Base-by-base conservation (phyloP, 2,797 vertebrate species). In the Fundulus diaphanus region DNA sequence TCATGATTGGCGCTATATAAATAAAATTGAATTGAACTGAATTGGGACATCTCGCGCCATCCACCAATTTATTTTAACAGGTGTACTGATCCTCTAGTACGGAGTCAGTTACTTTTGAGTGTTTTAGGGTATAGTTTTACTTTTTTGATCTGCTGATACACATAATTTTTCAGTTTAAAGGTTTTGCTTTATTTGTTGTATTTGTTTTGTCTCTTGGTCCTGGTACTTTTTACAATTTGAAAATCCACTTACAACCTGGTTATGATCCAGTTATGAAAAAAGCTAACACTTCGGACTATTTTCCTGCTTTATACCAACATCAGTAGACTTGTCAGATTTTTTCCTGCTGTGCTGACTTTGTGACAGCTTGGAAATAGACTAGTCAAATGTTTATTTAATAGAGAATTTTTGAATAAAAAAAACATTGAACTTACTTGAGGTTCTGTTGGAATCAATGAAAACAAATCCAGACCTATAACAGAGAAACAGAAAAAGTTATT, bases 381-480 rank as follows among this genome's bases (percentile, higher is more conserved):
- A 9, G 11, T 44, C 11, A 44, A 35, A 65, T 65, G 9, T 54
- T 54, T 46, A 15, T 46, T 46, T 40, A n/a, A 40, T n/a, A 40
- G 22, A 65, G 12, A 42, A 11, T 15, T 40, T n/a, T 9, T 65
- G 11, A 65, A n/a, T 7, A 2, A 65, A 9, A 40, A n/a, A 40
- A 13, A 7, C 56, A 37, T 7, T 9, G 29, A 20, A 6, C 74
- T 52, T 96, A 99, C 98, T 97, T 98, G 98, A 70, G 97, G 88
- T 89, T 99, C 97, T 87, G 96, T 96, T 94, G 97, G 97, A 91
- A 99, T 97, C 89, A 99, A 92, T 7, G 98, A 97, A 93, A 99
- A 97, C 87, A 99, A 96, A 94, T 99, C 97, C 95, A 99, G 92
- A 95, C 97, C 98, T 99, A 83, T 1, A 51, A 11, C n/a, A 0